Evolutionary conservation across 2,888 invertebrate species (phyloP).

Genomic region (Caradrina kadenii): DNA sequence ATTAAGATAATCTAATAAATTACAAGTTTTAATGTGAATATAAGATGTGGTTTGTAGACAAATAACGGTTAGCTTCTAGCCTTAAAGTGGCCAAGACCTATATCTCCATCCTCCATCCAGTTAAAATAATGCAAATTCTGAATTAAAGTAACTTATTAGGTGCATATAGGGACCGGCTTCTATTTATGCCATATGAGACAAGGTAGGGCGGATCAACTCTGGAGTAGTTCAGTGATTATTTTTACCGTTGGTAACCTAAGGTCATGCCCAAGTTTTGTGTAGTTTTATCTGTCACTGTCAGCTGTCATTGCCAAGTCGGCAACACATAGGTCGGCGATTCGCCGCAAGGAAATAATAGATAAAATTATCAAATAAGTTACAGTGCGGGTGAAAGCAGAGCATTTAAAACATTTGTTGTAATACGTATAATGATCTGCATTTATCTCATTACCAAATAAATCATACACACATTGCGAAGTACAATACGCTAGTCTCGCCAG

Average conservation of each 20-base stretch:
- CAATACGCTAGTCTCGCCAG: conserved; percentile 60
- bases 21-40: too few species aligned
- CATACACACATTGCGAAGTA: conserved; percentile 44
- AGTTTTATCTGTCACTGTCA: conserved; percentile 13
- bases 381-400: conserved; percentile 6
- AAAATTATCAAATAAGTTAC: conserved; percentile 16
- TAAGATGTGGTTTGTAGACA: too few species aligned
- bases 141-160: too few species aligned
- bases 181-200: not conserved
- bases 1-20: too few species aligned
- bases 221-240: not conserved
- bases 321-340: conserved; percentile 21
- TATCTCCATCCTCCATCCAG: too few species aligned
- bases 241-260: conserved; percentile 4
- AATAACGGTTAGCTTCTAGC: too few species aligned
- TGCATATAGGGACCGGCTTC: too few species aligned
- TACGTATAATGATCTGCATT: conserved; percentile 5
- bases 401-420: conserved; percentile 2
- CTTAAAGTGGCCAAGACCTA: too few species aligned
- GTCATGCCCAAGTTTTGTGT: not conserved
- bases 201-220: too few species aligned
- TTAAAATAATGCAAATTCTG: too few species aligned
- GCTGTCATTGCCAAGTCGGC: conserved; percentile 26
- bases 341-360: conserved; percentile 5
- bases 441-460: conserved; percentile 10